Conservation (phyloP, 2,888 invertebrate species). For the Parnassius mnemosyne region DNA sequence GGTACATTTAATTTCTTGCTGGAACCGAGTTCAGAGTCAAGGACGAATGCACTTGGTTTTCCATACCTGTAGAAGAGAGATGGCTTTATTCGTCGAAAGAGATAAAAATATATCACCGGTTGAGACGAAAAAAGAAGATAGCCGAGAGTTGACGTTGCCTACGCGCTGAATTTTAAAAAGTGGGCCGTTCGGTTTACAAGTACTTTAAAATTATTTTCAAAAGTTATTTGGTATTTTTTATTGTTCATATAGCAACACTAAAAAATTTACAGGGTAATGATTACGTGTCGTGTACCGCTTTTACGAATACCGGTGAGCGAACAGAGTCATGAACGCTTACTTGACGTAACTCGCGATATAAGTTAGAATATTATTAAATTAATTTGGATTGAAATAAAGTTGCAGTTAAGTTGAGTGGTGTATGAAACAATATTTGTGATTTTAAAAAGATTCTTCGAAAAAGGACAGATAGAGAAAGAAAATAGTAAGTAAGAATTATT, state of each 20-base stretch:
- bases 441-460: neutral
- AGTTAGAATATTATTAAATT: constrained; percentile 2
- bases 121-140: constrained; percentile 55
- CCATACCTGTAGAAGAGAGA: constrained; percentile 44
- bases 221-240: constrained; percentile 33
- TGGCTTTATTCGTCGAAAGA: constrained; percentile 38
- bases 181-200: constrained; percentile 23
- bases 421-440: neutral
- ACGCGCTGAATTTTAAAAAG: constrained; percentile 40
- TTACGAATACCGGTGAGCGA: constrained; percentile 26
- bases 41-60: constrained; percentile 67
- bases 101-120: constrained; percentile 41
- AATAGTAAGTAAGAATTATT: neutral
- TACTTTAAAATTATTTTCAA: constrained; percentile 37
- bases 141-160: constrained; percentile 49
- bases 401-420: constrained; percentile 1
- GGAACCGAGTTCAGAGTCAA: constrained; percentile 61
- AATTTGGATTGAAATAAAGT: constrained; percentile 1
- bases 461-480: neutral
- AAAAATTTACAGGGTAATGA: constrained; percentile 31
- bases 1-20: constrained; percentile 63
- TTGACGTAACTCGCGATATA: constrained; percentile 9
- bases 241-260: constrained; percentile 45
- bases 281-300: constrained; percentile 48
- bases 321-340: constrained; percentile 30